Evolutionary conservation across 2,797 vertebrate genomes (phyloP), one percentile per base, ranked within the genome.

Genomic region (Lutjanus argentimaculatus): DNA sequence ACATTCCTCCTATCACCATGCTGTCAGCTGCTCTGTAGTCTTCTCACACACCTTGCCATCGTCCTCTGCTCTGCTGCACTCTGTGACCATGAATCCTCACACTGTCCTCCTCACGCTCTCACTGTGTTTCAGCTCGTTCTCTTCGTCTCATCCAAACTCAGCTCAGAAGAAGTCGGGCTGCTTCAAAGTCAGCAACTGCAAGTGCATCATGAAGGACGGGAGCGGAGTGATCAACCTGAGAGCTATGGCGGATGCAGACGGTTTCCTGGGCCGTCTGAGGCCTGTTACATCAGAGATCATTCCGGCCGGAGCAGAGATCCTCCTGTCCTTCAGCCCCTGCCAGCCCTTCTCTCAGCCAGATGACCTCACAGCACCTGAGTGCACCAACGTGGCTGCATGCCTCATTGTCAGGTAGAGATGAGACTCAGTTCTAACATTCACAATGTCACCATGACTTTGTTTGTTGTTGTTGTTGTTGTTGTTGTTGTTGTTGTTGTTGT

Each of bases 131-230:
- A 36, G 15, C 25, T 0, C 40, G 1, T 55, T 74, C 11, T 55
- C 79, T 8, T 74, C 15, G 0, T 74, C 45, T 59, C 59, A 4
- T 0, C 49, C 65, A 0, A 30, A 16, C 19, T 72, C 79, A 0
- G 12, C 57, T 14, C 45, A 46, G 0, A 51, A 70, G 42, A 79
- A 79, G 43, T 78, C 82, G 0, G 94, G 92, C 61, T 96, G 96
- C 83, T 93, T 96, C 72, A 95, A 91, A 74, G 92, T 96, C 71
- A 95, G 93, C 77, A 88, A 62, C 85, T 96, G 96, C 78, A 94
- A 95, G 62, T 96, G 95, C 66, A 93, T 96, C 86, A 92, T 96
- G 96, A 91, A 93, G 86, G 95, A 96, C 0, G 95, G 96, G 13
- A 94, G 93, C 0, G 95, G 95, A 1, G 90, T 95, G 69, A 94